phyloP scores from a whole-genome alignment of 1,140 invertebrate species.

The Eupeodes corollae region DNA sequence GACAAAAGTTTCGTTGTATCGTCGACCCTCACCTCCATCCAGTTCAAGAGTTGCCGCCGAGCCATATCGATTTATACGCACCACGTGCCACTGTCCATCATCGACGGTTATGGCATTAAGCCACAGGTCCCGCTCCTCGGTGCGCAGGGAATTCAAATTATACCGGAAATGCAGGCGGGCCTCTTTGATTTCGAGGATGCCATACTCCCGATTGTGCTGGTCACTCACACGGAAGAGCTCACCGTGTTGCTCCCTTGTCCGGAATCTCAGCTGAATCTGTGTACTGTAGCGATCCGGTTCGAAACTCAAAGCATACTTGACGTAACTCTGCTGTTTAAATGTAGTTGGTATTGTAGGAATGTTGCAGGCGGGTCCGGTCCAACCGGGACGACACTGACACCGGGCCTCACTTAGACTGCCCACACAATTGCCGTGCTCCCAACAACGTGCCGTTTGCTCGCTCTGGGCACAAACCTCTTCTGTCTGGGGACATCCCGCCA shows the following conservation, averaged over 20 bases:
- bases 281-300: slow-evolving; percentile 86
- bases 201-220: slow-evolving; percentile 89
- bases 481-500: slow-evolving; percentile 78
- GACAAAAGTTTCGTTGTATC: slow-evolving; percentile 88
- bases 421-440: slow-evolving; percentile 88
- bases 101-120: slow-evolving; percentile 80
- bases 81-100: slow-evolving; percentile 96
- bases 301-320: slow-evolving; percentile 90
- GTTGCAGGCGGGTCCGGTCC: slow-evolving; percentile 77
- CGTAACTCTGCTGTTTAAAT: slow-evolving; percentile 85
- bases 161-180: slow-evolving; percentile 81
- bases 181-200: slow-evolving; percentile 88
- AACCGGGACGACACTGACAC: slow-evolving; percentile 87
- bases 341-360: slow-evolving; percentile 74
- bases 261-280: slow-evolving; percentile 81
- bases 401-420: slow-evolving; percentile 76
- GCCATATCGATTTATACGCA: slow-evolving; percentile 77
- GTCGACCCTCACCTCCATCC: slow-evolving; percentile 87
- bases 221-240: slow-evolving; percentile 86
- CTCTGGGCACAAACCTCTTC: slow-evolving; percentile 77
- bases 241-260: slow-evolving; percentile 84
- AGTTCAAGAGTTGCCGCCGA: slow-evolving; percentile 87
- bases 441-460: slow-evolving; percentile 69
- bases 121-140: slow-evolving; percentile 83
- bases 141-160: slow-evolving; percentile 81